Base-by-base conservation (phyloP, 2,113 vertebrate genomes). In the Strigops habroptila region DNA sequence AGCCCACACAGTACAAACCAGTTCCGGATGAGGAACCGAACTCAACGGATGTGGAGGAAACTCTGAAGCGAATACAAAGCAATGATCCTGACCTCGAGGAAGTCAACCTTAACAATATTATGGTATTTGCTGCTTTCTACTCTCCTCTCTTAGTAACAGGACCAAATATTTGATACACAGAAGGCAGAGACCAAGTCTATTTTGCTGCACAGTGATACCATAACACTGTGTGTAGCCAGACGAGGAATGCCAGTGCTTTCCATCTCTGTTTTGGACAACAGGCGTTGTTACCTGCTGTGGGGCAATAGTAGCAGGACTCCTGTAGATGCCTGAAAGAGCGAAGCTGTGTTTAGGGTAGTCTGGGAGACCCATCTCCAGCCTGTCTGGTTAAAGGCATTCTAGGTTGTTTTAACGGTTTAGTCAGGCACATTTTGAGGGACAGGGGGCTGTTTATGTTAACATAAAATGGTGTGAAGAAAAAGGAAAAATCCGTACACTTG, bases 21-120 rank as follows among this genome's bases (percentile, higher is more conserved):
- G 98, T 99, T 93, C 99, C 99, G 1, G 99, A 99, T 43, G 99
- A 99, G 95, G 97, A 98, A 86, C 99, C 99, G 4, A 99, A 99
- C 87, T 98, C 99, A 46, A 99, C 99, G 2, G 98, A 99, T 2
- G 98, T 99, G 63, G 99, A 99, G 81, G 98, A 99, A 90, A 99
- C 99, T 1, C 97, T 99, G 93, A 95, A 98, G 97, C 97, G 96
- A 93, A 91, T 99, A 80, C 98, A 99, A 90, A 99, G 81, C 96
- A 99, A 99, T 9, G 99, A 99, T 95, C 98, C 99, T 2, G 97
- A 99, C 51, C 98, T 99, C 30, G 97, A 99, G 88, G 99, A 99
- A 87, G 98, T 99, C 90, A 99, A 99, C 97, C 99, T 99, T 64
- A 99, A 99, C 96, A 99, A 99, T 96, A 99, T 99, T 90, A 98